Evolutionary conservation across 2,113 vertebrate species (phyloP).

Genomic region (Pogonocichla stellata): DNA sequence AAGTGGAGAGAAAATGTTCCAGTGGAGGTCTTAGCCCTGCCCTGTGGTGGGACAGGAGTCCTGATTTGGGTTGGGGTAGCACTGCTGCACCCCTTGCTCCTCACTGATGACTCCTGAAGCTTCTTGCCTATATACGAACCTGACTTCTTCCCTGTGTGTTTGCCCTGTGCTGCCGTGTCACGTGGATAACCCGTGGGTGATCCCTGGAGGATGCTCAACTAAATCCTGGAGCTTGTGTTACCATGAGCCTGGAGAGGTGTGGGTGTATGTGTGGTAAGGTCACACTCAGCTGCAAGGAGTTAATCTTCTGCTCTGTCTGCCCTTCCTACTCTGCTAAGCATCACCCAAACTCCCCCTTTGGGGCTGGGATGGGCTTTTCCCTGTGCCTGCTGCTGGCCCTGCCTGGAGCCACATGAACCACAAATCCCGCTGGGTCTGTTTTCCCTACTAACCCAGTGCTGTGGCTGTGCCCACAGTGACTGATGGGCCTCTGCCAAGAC

Average conservation of each 20-base stretch:
- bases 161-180: fast-evolving
- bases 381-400: fast-evolving
- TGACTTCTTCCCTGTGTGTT: not conserved
- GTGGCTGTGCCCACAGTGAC: not conserved
- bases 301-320: not conserved
- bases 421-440: not conserved
- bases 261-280: fast-evolving
- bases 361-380: not conserved
- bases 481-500: not conserved
- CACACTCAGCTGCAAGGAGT: not conserved
- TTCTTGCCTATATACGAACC: not conserved
- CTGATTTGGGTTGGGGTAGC: not conserved
- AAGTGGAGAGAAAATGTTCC: not conserved
- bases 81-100: not conserved
- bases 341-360: not conserved
- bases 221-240: fast-evolving
- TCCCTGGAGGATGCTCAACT: not conserved
- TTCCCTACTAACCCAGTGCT: not conserved
- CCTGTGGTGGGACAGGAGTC: not conserved
- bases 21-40: not conserved
- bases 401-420: not conserved
- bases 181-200: fast-evolving
- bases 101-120: fast-evolving
- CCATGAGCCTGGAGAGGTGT: not conserved
- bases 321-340: not conserved